These are phyloP conservation scores for Lamellibrachia luymesi DNA, from an alignment of 1,140 invertebrate species.

Conservation along the genomic window DNA sequence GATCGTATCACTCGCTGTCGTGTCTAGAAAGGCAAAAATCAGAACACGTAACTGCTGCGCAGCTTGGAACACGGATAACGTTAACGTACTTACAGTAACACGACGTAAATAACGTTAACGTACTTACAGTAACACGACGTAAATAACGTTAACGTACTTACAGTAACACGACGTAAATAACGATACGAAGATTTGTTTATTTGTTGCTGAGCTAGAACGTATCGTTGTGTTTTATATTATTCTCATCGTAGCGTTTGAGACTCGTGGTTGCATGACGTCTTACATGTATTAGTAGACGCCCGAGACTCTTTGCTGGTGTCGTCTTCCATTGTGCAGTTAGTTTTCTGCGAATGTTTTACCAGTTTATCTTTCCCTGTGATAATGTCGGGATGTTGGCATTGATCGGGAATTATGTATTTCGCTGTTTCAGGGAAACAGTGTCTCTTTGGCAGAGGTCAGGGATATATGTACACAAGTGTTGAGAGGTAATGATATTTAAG, in stretches of 20 bases:
- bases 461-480: constrained; percentile 14
- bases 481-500: not conserved
- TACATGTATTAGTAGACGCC: not conserved
- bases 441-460: constrained; percentile 4
- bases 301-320: not conserved
- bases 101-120: too few species aligned
- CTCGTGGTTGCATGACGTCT: not conserved
- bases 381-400: not conserved
- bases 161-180: not conserved
- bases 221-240: not conserved
- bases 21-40: not conserved
- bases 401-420: not conserved
- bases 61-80: not conserved
- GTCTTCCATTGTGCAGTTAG: not conserved
- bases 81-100: too few species aligned
- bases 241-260: not conserved
- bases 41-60: not conserved
- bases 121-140: too few species aligned
- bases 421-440: not conserved
- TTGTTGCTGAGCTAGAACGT: not conserved
- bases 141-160: not conserved
- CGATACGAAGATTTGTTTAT: not conserved
- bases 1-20: not conserved
- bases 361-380: not conserved
- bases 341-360: not conserved